Conservation (phyloP, 1,140 invertebrate species). For the Reticulitermes speratus region DNA sequence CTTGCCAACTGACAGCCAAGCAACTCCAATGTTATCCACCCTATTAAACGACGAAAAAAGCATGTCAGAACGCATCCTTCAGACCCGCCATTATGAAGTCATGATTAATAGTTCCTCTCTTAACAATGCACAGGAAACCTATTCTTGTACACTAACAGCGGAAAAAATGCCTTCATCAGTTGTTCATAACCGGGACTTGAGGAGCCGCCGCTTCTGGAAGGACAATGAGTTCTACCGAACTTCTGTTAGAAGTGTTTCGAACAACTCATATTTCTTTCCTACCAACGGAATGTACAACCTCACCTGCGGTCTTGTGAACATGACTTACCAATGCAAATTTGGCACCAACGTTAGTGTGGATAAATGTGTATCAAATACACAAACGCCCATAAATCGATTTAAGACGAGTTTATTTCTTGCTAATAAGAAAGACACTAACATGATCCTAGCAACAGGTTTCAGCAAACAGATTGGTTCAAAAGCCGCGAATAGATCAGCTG, state of each 20-base stretch:
- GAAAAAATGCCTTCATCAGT: neutral
- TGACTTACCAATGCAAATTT: neutral
- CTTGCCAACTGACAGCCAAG: neutral
- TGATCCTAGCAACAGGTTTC: neutral
- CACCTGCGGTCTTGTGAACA: neutral
- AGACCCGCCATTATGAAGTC: neutral
- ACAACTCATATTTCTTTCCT: constrained; percentile 58
- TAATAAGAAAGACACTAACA: neutral
- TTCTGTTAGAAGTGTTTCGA: constrained; percentile 56
- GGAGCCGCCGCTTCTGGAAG: constrained; percentile 53
- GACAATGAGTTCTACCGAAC: constrained; percentile 60
- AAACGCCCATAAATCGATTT: neutral
- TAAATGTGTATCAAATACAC: neutral
- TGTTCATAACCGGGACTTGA: constrained; percentile 45
- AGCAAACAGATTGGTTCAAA: neutral
- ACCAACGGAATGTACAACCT: neutral
- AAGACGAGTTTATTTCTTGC: neutral
- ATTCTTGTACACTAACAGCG: neutral
- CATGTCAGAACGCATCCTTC: neutral
- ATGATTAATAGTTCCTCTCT: neutral
- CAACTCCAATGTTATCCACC: too few species aligned
- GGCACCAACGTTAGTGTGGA: neutral
- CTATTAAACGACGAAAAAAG: too few species aligned
- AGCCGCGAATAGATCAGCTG: too few species aligned
- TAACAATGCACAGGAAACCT: neutral